Base-by-base conservation (phyloP, 2,113 vertebrate genomes). In the Syngnathus floridae region DNA sequence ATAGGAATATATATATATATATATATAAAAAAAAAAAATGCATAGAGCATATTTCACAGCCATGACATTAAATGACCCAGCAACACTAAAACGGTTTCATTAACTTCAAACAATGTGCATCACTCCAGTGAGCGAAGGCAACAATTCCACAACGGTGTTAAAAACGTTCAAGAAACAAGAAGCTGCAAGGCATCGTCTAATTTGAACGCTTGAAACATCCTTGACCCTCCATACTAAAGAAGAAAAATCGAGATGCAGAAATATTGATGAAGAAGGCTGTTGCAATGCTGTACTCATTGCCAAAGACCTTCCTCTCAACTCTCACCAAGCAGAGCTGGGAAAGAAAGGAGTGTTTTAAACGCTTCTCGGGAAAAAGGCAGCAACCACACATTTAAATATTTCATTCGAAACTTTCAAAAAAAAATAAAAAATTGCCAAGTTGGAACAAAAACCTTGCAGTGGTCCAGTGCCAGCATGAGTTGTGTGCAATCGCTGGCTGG, bases 171-270 rank as follows among this genome's bases (percentile, higher is more conserved):
- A 78, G 63, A 84, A 78, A 86, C 19, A 5, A 46, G 36, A 31
- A 79, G 86, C 88, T 78, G 72, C 69, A 1, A 84, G 80, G 86
- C 86, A 85, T 76, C 80, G 72, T 79, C 71, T 61, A 70, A 84
- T 84, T 54, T 79, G 73, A 82, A 80, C 70, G 75, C 67, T 76
- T 63, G 74, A 75, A 85, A 76, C 77, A 82, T 67, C 79, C 68
- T 63, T 83, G 81, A 87, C 84, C 88, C 77, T 81, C 86, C 69
- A 75, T 76, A 57, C 56, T 58, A 17, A 57, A 80, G 67, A 83
- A 61, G 61, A 49, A 77, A 73, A 14, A 48, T 69, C 79, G 72
- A 78, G 77, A 84, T 77, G 76, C 70, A 82, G 77, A 87, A 87
- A 79, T 88, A 88, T 86, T 84, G 88, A 88, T 78, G 54, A 66